These are phyloP conservation scores for Lacerta agilis DNA, from an alignment of 2,797 vertebrate species.

Conservation along the genomic window DNA sequence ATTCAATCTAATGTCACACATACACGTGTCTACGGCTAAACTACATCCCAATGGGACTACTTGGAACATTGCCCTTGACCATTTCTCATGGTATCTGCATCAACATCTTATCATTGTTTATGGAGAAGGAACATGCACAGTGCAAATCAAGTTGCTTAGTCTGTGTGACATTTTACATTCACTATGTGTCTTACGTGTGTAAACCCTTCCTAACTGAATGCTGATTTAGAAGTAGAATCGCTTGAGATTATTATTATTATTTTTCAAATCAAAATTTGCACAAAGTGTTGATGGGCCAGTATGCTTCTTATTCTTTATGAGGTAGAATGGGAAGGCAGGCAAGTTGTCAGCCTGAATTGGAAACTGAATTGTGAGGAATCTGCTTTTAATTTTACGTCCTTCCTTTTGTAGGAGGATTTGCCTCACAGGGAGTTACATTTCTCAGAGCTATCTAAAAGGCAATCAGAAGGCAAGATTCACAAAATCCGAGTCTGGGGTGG, in stretches of 20 bases:
- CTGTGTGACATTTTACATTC: background rate
- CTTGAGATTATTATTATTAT: background rate
- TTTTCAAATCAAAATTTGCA: background rate
- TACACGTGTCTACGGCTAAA: background rate
- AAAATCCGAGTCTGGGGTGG: constrained; percentile 63
- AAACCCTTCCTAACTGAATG: background rate
- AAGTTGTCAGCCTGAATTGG: background rate
- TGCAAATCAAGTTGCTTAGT: background rate
- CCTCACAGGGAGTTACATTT: constrained; percentile 42
- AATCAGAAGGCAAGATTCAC: constrained; percentile 70
- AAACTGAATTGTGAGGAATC: constrained; percentile 51
- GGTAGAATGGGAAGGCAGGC: background rate
- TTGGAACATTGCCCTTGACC: background rate
- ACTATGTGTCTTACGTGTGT: background rate
- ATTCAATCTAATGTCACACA: background rate
- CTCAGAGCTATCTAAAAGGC: constrained; percentile 65
- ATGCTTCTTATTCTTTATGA: background rate
- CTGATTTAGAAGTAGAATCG: background rate
- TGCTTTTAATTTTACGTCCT: constrained; percentile 44
- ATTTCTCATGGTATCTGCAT: background rate
- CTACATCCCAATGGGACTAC: background rate
- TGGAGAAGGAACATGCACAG: background rate
- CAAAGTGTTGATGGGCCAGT: background rate
- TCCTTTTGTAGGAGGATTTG: constrained; percentile 52
- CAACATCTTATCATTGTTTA: background rate